Conservation (phyloP, 2,113 vertebrate species). For the Procapra przewalskii region DNA sequence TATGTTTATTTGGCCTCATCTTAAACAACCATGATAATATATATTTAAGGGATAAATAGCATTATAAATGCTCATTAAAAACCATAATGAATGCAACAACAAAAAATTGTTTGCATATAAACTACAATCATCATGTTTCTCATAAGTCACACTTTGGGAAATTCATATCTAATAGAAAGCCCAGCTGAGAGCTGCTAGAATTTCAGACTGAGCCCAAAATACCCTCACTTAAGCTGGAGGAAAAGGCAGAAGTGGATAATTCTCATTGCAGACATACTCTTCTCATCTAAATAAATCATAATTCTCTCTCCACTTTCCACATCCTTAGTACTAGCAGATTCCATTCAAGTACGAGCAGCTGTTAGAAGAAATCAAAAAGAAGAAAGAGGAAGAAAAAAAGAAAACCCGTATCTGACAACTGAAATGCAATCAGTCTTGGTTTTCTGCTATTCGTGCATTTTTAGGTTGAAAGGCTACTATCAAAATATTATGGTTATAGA, state of each 20-base stretch:
- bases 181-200: background rate
- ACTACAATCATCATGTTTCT: background rate
- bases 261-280: background rate
- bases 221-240: background rate
- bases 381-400: background rate
- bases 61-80: background rate
- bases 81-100: background rate
- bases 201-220: conserved; percentile 3
- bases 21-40: background rate
- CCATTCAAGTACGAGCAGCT: conserved; percentile 12
- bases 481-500: conserved; percentile 80
- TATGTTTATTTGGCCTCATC: background rate
- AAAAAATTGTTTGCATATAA: background rate
- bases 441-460: conserved; percentile 55
- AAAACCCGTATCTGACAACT: conserved; percentile 8
- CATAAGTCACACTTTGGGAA: background rate
- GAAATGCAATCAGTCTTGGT: conserved; percentile 29
- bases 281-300: background rate
- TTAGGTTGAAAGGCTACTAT: conserved; percentile 75
- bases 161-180: background rate
- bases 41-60: background rate
- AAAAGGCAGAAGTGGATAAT: background rate
- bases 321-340: background rate
- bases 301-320: background rate
- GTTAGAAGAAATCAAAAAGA: background rate